Evolutionary conservation across 2,888 invertebrate species (phyloP).

Genomic region (Agonum fuliginosum): DNA sequence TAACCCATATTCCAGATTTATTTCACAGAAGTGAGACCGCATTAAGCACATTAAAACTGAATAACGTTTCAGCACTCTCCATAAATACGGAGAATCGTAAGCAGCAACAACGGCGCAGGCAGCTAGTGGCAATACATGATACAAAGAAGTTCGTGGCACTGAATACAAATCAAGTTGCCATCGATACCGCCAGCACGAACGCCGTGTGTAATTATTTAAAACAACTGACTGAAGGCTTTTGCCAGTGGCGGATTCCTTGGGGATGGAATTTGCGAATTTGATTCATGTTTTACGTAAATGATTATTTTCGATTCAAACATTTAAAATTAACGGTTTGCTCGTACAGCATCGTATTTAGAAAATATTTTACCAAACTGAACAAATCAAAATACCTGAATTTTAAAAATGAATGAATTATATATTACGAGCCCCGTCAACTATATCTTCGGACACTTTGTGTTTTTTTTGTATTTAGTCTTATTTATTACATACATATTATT

Average conservation of each 20-base stretch:
- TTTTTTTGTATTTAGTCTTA: no score
- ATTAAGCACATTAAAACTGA: slow-evolving; percentile 13
- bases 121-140: slow-evolving; percentile 5
- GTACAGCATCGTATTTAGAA: no score
- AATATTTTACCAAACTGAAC: no score
- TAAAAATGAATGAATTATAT: no score
- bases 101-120: neutral
- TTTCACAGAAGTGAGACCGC: neutral
- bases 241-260: neutral
- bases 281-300: no score
- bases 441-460: no score
- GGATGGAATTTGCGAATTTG: neutral
- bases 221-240: slow-evolving; percentile 22
- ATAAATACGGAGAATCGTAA: slow-evolving; percentile 1
- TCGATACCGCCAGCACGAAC: slow-evolving; percentile 33
- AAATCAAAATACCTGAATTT: no score
- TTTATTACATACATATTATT: no score
- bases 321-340: no score
- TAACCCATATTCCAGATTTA: slow-evolving; percentile 9
- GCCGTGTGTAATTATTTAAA: slow-evolving; percentile 20
- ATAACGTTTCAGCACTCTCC: neutral
- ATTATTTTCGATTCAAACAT: no score
- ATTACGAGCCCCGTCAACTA: no score
- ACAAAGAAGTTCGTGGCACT: slow-evolving; percentile 23
- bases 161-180: slow-evolving; percentile 35